phyloP scores from a whole-genome alignment of 2,888 invertebrate genomes.

The Scotopteryx bipunctaria region DNA sequence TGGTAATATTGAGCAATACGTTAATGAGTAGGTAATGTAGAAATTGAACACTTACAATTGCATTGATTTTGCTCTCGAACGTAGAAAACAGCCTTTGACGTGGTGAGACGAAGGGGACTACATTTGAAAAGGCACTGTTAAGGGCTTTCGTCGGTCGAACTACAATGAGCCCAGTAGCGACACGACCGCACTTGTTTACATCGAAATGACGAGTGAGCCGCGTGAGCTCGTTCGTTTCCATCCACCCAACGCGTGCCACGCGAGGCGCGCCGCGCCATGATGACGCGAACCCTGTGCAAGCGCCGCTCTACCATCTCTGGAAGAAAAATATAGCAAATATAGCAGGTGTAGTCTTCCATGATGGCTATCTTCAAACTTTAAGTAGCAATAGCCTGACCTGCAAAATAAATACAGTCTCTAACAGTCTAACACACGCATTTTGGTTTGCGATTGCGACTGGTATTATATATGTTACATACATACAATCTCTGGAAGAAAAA shows the following conservation, averaged over 20 bases:
- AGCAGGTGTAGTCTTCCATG: too few species aligned
- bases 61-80: constrained; percentile 78
- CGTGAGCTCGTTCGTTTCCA: neutral
- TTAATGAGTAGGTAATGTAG: constrained; percentile 36
- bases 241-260: constrained; percentile 14
- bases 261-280: constrained; percentile 1
- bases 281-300: constrained; percentile 10
- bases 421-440: too few species aligned
- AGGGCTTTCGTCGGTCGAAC: constrained; percentile 78
- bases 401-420: too few species aligned
- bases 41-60: constrained; percentile 65
- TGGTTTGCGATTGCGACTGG: too few species aligned
- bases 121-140: constrained; percentile 79
- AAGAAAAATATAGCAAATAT: neutral
- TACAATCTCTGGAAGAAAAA: neutral
- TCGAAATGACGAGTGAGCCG: constrained; percentile 70
- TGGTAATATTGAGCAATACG: constrained; percentile 53
- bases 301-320: neutral
- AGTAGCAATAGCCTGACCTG: too few species aligned
- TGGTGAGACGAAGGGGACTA: constrained; percentile 75
- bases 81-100: constrained; percentile 64
- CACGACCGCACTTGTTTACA: constrained; percentile 76
- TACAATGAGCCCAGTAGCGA: constrained; percentile 78
- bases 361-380: too few species aligned
- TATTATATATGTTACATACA: too few species aligned